Conservation (phyloP, 92 coral and sea anemone species). For the Palythoa caribaeorum region DNA sequence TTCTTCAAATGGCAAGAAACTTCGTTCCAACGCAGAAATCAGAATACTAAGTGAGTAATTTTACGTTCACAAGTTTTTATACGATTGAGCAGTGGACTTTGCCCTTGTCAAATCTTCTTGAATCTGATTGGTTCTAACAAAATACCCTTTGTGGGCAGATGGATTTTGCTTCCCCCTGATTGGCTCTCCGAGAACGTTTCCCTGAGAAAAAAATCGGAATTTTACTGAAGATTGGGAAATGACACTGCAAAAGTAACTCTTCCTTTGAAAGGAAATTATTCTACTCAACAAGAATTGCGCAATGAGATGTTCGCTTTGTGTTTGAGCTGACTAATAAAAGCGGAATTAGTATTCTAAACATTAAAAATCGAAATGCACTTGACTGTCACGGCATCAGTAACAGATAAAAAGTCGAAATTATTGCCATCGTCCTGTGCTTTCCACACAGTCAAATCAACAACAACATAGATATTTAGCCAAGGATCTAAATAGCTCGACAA, state of each 20-base stretch:
- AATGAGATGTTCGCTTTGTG: neutral
- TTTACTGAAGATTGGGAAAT: constrained; percentile 19
- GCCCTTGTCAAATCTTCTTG: constrained; percentile 4
- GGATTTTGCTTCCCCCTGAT: constrained; percentile 7
- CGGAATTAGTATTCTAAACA: neutral
- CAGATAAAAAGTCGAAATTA: too few species aligned
- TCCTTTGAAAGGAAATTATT: neutral
- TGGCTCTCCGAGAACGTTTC: constrained; percentile 28
- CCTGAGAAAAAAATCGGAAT: constrained; percentile 41
- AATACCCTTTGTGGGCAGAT: neutral
- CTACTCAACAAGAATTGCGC: neutral
- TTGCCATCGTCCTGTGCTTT: too few species aligned
- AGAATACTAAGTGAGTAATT: neutral
- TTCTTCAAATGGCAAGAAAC: neutral
- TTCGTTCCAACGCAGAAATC: neutral
- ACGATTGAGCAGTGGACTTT: constrained; percentile 22
- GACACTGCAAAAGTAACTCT: neutral
- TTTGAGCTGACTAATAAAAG: neutral
- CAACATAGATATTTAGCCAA: too few species aligned
- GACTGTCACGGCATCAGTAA: too few species aligned
- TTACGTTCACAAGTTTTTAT: constrained; percentile 21
- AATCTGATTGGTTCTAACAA: constrained; percentile 27
- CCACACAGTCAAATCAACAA: too few species aligned
- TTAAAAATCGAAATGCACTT: too few species aligned
- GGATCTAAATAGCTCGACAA: too few species aligned